These are phyloP conservation scores for Phenganax stokvisi DNA, from an alignment of 92 coral and sea anemone genomes.

Conservation along the genomic window DNA sequence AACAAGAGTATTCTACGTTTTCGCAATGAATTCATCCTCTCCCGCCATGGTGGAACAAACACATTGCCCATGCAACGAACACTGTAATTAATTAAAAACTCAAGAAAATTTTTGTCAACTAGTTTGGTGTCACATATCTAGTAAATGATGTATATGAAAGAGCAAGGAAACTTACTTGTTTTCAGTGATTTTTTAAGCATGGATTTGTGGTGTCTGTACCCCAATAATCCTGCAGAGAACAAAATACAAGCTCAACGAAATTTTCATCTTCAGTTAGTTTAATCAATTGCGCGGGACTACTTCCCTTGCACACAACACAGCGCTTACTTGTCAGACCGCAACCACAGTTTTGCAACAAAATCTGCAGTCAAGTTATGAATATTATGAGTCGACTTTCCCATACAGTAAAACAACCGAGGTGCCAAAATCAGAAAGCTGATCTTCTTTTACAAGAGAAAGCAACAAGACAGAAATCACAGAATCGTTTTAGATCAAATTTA, in stretches of 20 bases:
- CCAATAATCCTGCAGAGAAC: slow-evolving; percentile 1
- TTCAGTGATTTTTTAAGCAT: background rate
- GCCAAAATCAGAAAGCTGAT: background rate
- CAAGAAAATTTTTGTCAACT: too few species aligned
- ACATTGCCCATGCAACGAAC: too few species aligned
- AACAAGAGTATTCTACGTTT: too few species aligned
- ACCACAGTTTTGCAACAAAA: too few species aligned
- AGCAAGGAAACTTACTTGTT: background rate
- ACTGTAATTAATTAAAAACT: too few species aligned
- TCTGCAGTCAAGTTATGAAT: too few species aligned
- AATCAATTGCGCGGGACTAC: background rate
- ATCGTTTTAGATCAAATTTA: slow-evolving; percentile 23
- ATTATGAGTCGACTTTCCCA: background rate
- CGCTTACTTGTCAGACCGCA: background rate
- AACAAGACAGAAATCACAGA: background rate
- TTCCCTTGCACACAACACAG: background rate
- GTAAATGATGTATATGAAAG: background rate
- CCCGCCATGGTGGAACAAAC: too few species aligned
- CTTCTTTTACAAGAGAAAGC: background rate
- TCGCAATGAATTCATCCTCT: too few species aligned
- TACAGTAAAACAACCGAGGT: background rate
- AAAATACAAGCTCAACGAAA: background rate
- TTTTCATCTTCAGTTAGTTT: background rate
- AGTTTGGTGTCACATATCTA: too few species aligned
- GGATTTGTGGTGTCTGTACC: background rate